Percentiles rank a stretch among this genome's conserved stretches.
These are phyloP conservation scores for Leptopilina syphax DNA, from an alignment of 2,888 invertebrate genomes.

Conservation along the genomic window DNA sequence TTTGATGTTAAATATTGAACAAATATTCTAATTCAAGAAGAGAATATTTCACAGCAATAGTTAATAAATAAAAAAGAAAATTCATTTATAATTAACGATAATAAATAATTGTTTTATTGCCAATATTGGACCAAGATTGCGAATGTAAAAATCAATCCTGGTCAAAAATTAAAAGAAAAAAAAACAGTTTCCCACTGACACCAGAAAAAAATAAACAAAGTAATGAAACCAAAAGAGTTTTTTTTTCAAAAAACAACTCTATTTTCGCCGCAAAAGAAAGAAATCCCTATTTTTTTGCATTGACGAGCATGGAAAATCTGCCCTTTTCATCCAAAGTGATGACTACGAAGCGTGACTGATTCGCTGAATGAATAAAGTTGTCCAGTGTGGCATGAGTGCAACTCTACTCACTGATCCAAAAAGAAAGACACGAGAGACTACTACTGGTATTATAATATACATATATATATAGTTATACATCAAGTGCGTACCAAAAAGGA, in stretches of 20 bases:
- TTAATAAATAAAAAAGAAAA: too few relatives aligned
- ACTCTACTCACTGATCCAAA: conserved; percentile 48
- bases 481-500: conserved; percentile 3
- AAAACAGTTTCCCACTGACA: neutral
- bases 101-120: too few relatives aligned
- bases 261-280: conserved; percentile 9
- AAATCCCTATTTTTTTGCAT: conserved; percentile 42
- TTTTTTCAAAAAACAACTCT: neutral
- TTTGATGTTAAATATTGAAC: neutral
- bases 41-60: too few relatives aligned
- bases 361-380: conserved; percentile 66
- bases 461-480: too few relatives aligned
- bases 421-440: neutral
- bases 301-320: conserved; percentile 61
- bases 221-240: neutral
- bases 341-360: conserved; percentile 68
- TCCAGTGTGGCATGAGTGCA: conserved; percentile 51
- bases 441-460: conserved; percentile 1
- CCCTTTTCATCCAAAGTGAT: conserved; percentile 57
- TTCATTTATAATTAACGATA: too few relatives aligned
- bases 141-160: too few relatives aligned
- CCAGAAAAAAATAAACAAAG: neutral
- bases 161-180: too few relatives aligned
- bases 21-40: too few relatives aligned
- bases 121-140: too few relatives aligned